phyloP scores from a whole-genome alignment of 2,113 vertebrate genomes.

The Coryphaenoides rupestris region DNA sequence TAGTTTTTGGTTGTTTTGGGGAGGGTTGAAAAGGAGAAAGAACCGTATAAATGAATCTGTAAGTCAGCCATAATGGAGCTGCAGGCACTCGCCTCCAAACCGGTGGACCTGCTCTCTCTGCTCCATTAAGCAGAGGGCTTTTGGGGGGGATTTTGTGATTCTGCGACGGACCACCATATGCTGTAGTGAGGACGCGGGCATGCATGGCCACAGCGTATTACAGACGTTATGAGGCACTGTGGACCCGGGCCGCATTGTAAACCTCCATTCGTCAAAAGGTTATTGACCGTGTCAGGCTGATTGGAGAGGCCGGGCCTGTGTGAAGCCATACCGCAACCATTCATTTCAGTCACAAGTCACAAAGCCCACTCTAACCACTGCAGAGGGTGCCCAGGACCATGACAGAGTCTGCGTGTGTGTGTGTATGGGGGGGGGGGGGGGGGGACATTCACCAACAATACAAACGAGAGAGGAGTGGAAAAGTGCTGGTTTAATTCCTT shows the following conservation, averaged over 20 bases:
- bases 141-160: neutral
- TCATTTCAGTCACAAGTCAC: conserved; percentile 39
- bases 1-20: no score
- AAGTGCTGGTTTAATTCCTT: no score
- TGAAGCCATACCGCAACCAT: conserved; percentile 47
- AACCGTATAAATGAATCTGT: no score
- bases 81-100: neutral
- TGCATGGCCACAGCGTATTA: conserved; percentile 21
- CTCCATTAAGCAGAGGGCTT: conserved; percentile 6
- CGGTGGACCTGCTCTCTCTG: neutral
- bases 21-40: no score
- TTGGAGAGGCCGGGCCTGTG: conserved; percentile 40
- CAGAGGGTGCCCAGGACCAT: neutral
- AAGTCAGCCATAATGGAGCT: no score
- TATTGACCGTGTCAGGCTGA: conserved; percentile 46
- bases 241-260: conserved; percentile 21
- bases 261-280: conserved; percentile 56
- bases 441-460: no score
- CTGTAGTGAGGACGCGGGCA: neutral
- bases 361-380: neutral
- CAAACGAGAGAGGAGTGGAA: no score
- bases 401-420: neutral
- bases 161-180: neutral
- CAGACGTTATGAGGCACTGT: conserved; percentile 19
- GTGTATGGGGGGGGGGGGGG: no score